A percentile compares a stretch with the other conserved stretches of the same genome.
These are phyloP conservation scores for Daktulosphaira vitifoliae DNA, from an alignment of 1,140 invertebrate species.

Conservation along the genomic window DNA sequence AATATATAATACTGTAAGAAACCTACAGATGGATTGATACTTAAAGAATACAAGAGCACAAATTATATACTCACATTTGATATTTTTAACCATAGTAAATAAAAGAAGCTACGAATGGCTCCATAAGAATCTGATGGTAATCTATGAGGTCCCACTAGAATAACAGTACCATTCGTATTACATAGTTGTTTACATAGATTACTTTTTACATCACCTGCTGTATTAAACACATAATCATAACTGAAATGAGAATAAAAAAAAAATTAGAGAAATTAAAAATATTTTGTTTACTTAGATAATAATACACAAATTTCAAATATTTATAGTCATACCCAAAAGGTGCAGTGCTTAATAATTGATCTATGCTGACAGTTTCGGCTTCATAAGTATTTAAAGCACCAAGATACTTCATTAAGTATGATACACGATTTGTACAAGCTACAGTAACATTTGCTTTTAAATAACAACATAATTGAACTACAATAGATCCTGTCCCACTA, in stretches of 20 bases:
- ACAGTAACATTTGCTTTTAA: slow-evolving; percentile 55
- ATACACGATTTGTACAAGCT: slow-evolving; percentile 45
- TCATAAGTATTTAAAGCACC: slow-evolving; percentile 49
- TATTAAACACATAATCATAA: slow-evolving; percentile 32
- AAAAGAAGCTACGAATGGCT: not conserved
- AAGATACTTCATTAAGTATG: slow-evolving; percentile 48
- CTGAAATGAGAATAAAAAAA: slow-evolving; percentile 4
- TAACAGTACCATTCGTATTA: not conserved
- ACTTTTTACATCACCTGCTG: slow-evolving; percentile 3
- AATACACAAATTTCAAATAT: not conserved
- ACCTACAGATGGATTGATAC: too few species aligned
- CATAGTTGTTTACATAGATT: slow-evolving; percentile 23
- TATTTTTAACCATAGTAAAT: slow-evolving; percentile 24
- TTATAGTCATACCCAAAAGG: not conserved
- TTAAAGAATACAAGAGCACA: too few species aligned
- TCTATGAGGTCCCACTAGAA: not conserved
- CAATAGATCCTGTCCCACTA: slow-evolving; percentile 60
- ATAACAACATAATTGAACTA: slow-evolving; percentile 58
- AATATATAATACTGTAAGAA: too few species aligned
- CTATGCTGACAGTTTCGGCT: slow-evolving; percentile 3
- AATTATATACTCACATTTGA: slow-evolving; percentile 14
- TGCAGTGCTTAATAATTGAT: slow-evolving; percentile 13
- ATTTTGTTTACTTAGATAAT: not conserved
- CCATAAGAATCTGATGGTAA: slow-evolving; percentile 20
- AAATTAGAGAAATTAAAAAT: not conserved